Percentiles rank a stretch among this genome's conserved stretches.
These are phyloP conservation scores for Calliphora vomitoria DNA, from an alignment of 2,888 invertebrate genomes.

Conservation along the genomic window DNA sequence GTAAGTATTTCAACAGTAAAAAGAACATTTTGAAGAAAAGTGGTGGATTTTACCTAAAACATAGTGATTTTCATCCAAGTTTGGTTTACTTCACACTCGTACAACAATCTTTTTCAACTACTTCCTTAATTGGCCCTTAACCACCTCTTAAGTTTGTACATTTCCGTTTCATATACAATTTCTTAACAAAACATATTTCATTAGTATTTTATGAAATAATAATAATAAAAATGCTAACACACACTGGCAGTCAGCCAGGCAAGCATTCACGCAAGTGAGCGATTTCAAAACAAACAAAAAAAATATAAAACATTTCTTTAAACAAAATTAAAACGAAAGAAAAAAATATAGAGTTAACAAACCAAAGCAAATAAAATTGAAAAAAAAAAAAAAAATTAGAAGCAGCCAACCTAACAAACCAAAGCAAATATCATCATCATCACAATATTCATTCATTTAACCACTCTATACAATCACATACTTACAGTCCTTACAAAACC, in stretches of 20 bases:
- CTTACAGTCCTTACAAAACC: conserved; percentile 13
- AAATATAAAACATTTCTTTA: conserved; percentile 34
- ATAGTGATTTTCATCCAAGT: too few species aligned
- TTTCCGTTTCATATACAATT: conserved; percentile 18
- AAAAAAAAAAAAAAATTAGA: conserved; percentile 37
- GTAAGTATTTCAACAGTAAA: too few species aligned
- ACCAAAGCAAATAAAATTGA: conserved; percentile 49
- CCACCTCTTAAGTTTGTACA: conserved; percentile 11
- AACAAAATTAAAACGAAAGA: conserved; percentile 39
- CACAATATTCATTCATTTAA: conserved; percentile 35
- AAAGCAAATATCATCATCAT: conserved; percentile 33
- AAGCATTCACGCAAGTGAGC: conserved; percentile 67
- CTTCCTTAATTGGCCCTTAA: conserved; percentile 24
- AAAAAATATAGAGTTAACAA: conserved; percentile 58
- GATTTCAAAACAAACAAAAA: conserved; percentile 37
- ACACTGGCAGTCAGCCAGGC: conserved; percentile 41
- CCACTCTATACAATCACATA: conserved; percentile 10
- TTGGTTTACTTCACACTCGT: too few species aligned
- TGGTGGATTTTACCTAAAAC: too few species aligned
- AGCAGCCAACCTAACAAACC: conserved; percentile 51
- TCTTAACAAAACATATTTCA: conserved; percentile 63
- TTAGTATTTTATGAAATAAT: conserved; percentile 64
- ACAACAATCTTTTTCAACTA: neutral
- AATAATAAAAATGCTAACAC: conserved; percentile 58
- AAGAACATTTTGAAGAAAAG: too few species aligned